Conservation (phyloP, 1,140 invertebrate species). For the Chironomus striatipennis region DNA sequence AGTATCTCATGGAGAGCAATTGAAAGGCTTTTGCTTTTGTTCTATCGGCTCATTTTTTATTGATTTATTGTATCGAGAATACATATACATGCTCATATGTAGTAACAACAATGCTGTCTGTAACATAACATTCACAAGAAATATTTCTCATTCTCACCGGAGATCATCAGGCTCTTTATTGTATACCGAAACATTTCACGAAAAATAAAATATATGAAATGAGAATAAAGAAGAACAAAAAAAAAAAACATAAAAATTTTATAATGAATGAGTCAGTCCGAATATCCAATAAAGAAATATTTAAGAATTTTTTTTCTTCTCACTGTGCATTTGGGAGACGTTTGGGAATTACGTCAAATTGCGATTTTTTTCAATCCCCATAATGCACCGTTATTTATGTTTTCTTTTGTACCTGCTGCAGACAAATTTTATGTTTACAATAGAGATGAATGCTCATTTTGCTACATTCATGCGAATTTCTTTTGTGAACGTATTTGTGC, state of each 20-base stretch:
- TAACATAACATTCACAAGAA: background rate
- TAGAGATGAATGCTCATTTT: no score
- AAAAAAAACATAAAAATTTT: background rate
- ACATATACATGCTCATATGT: background rate
- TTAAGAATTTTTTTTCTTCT: background rate
- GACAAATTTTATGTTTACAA: no score
- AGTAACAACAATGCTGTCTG: slow-evolving; percentile 1
- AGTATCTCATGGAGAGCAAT: background rate
- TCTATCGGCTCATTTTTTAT: slow-evolving; percentile 2
- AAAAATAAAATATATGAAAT: background rate
- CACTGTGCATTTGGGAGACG: background rate
- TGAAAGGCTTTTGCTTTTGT: background rate
- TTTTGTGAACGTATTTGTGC: no score
- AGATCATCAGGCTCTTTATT: background rate
- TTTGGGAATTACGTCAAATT: slow-evolving; percentile 2
- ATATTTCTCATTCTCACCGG: background rate
- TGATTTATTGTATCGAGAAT: background rate
- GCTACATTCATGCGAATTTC: no score
- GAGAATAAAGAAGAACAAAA: background rate
- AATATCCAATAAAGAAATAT: background rate
- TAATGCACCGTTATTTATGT: slow-evolving; percentile 1
- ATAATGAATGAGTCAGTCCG: slow-evolving; percentile 7
- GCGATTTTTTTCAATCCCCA: background rate
- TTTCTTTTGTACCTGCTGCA: background rate
- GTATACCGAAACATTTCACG: background rate